Evolutionary conservation across 2,113 vertebrate genomes (phyloP).

Genomic region (Xenus cinereus): DNA sequence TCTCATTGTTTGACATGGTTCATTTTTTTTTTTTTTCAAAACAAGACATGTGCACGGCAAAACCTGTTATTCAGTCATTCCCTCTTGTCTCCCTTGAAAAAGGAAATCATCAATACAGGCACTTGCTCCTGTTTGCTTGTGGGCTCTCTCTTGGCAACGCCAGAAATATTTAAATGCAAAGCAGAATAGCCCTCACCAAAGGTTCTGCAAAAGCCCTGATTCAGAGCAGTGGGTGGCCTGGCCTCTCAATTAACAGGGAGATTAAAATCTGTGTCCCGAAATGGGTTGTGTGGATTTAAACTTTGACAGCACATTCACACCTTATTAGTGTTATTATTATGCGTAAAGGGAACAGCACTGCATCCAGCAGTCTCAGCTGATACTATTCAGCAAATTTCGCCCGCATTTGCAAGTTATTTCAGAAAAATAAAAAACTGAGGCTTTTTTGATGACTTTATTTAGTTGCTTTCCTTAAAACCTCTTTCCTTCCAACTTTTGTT

Average conservation of each 20-base stretch:
- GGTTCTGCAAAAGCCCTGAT: background rate
- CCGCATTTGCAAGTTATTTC: background rate
- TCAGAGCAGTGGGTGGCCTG: background rate
- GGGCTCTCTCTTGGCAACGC: background rate
- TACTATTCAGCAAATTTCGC: background rate
- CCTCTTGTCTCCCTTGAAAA: background rate
- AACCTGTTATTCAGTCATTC: background rate
- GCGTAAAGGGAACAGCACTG: background rate
- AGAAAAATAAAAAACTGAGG: background rate
- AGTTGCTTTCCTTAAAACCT: background rate
- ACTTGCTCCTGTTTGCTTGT: background rate
- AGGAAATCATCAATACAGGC: background rate
- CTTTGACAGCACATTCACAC: background rate
- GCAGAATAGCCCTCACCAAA: background rate
- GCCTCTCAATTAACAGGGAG: background rate
- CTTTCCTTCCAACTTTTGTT: background rate
- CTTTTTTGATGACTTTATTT: background rate
- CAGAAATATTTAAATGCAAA: conserved; percentile 7
- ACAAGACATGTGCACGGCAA: background rate
- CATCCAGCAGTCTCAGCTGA: background rate
- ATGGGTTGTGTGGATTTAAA: background rate
- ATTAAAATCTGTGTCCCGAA: conserved; percentile 1
- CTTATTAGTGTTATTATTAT: background rate
- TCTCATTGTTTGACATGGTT: background rate
- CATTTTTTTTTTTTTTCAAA: background rate